Evolutionary conservation across 2,113 vertebrate genomes (phyloP), one percentile per base, ranked within the genome.

Genomic region (Saimiri boliviensis): DNA sequence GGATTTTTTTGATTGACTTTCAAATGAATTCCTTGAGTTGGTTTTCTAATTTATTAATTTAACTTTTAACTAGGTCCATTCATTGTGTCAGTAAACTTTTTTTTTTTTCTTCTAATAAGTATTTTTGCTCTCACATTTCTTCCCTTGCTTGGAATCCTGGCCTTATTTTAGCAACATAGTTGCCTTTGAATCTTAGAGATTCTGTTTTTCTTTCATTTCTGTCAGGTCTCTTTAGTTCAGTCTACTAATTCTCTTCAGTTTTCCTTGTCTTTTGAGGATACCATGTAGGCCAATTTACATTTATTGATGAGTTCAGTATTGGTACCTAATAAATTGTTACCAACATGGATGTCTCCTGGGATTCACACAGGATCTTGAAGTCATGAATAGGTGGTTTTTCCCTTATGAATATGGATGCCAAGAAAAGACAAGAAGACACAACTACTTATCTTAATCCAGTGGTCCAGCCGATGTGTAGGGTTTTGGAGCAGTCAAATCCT

Each of bases 21-120:
- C 63, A 83, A 45, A 58, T 54, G 10, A 47, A 86, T 87, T 86
- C 47, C 80, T 58, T 32, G 14, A 79, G 52, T 54, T 89, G 21
- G 63, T 37, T 80, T 91, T 85, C 40, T 42, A 86, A 81, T 5
- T 63, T 89, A 74, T 89, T 82, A 77, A 95, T 94, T 54, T 86
- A 66, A 3, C 16, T 93, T 91, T 91, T 40, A 82, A 60, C 49
- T 81, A 25, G 21, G 27, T 47, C 32, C 8, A 25, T 30, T 71
- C 35, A 68, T 70, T 58, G 35, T n/a, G 21, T 60, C 32, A n/a
- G 12, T 32, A 45, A 12, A 25, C 17, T 87, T 70, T 63, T 37
- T 52, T 23, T 42, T 37, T 40, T 14, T 32, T 2, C 7, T 14
- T 14, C 25, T 30, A 66, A 63, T 37, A 49, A 73, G 42, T 58